A percentile compares a stretch with the other conserved stretches of the same genome.
These are phyloP conservation scores for Vulpes vulpes DNA, from an alignment of 2,113 vertebrate species.

Conservation along the genomic window DNA sequence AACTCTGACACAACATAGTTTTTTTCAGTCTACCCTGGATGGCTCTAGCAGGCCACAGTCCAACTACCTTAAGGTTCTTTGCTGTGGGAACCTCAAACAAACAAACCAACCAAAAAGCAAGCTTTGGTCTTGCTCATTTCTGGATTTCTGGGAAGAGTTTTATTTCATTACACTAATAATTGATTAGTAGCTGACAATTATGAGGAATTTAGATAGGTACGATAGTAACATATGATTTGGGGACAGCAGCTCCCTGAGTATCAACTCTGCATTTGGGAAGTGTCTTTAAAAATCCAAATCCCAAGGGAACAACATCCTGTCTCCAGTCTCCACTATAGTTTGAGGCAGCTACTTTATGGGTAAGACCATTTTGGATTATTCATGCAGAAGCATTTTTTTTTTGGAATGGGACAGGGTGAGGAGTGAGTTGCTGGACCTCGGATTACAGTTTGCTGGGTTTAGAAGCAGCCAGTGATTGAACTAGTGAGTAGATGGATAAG, in stretches of 20 bases:
- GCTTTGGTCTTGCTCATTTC: constrained; percentile 54
- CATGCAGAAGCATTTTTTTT: neutral
- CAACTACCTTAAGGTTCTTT: neutral
- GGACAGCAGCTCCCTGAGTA: constrained; percentile 6
- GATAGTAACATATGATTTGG: constrained; percentile 21
- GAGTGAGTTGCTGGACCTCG: neutral
- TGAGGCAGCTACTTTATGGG: constrained; percentile 10
- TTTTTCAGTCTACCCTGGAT: neutral
- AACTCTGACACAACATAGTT: neutral
- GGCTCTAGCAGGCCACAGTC: neutral
- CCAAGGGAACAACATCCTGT: neutral
- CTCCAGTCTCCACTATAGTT: neutral
- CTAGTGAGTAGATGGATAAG: constrained; percentile 23
- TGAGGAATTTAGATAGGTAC: constrained; percentile 14
- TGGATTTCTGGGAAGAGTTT: constrained; percentile 53
- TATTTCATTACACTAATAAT: neutral
- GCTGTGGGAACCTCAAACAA: neutral
- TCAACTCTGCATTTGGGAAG: constrained; percentile 5
- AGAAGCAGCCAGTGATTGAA: constrained; percentile 25
- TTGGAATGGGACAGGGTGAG: neutral
- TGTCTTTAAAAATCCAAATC: constrained; percentile 44
- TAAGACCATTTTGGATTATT: constrained; percentile 10
- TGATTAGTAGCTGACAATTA: constrained; percentile 33
- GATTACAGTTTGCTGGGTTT: constrained; percentile 35
- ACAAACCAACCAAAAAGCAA: neutral